Percentiles rank a stretch among this genome's conserved stretches.
These are phyloP conservation scores for Psylliodes chrysocephalus DNA, from an alignment of 2,888 invertebrate species.

Conservation along the genomic window DNA sequence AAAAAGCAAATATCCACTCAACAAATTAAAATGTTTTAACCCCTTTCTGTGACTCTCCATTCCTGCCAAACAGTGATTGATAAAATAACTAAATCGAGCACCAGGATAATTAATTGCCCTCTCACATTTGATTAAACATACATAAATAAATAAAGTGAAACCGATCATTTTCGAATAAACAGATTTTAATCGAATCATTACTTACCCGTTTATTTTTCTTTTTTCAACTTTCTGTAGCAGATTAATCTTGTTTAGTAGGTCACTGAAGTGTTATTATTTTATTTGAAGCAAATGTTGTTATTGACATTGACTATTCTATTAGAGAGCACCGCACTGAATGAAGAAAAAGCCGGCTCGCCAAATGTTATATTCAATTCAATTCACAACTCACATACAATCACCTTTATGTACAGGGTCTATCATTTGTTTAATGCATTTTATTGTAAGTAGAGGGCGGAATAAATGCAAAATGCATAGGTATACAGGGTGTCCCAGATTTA, in stretches of 20 bases:
- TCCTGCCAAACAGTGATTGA: no score
- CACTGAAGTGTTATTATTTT: slow-evolving; percentile 23
- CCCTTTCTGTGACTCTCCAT: no score
- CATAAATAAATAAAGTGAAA: slow-evolving; percentile 1
- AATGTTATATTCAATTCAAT: slow-evolving; percentile 31
- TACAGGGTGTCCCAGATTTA: no score
- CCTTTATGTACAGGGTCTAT: slow-evolving; percentile 21
- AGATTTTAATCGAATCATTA: slow-evolving; percentile 5
- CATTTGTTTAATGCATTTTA: neutral
- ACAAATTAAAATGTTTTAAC: no score
- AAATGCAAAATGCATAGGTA: no score
- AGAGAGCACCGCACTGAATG: slow-evolving; percentile 34
- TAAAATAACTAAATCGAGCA: no score
- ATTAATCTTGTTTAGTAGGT: slow-evolving; percentile 21
- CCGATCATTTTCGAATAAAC: neutral
- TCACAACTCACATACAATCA: slow-evolving; percentile 23
- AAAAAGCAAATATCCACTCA: no score
- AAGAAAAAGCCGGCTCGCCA: slow-evolving; percentile 30
- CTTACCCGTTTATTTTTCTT: neutral
- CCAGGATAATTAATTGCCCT: no score
- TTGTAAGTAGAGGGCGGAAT: neutral
- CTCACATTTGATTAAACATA: no score
- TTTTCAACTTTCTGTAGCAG: slow-evolving; percentile 2
- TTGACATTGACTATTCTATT: slow-evolving; percentile 37
- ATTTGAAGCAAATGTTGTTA: slow-evolving; percentile 28